Conservation (phyloP, 2,888 invertebrate genomes). For the Latrodectus elegans region DNA sequence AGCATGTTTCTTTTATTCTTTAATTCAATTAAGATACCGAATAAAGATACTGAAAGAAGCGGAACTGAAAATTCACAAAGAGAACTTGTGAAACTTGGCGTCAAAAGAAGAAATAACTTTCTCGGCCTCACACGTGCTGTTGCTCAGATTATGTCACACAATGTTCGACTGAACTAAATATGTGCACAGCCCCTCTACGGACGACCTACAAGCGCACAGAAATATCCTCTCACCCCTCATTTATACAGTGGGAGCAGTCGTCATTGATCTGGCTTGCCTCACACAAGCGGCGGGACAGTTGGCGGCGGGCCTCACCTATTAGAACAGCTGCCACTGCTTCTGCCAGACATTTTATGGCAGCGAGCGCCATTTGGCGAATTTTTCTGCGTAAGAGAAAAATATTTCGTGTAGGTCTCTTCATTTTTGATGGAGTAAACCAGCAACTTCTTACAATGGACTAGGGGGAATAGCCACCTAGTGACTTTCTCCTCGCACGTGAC, state of each 20-base stretch:
- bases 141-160: too few relatives aligned
- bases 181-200: background rate
- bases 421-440: background rate
- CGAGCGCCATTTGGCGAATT: constrained; percentile 43
- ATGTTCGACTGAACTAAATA: too few relatives aligned
- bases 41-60: too few relatives aligned
- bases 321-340: constrained; percentile 58
- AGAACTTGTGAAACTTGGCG: too few relatives aligned
- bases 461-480: background rate
- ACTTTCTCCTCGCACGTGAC: too few relatives aligned
- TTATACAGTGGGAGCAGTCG: constrained; percentile 66
- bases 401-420: background rate
- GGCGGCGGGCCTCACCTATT: constrained; percentile 64
- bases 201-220: constrained; percentile 21
- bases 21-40: too few relatives aligned
- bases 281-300: constrained; percentile 41
- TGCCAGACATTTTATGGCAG: constrained; percentile 34
- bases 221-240: constrained; percentile 53
- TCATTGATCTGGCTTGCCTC: constrained; percentile 67
- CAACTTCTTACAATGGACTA: background rate
- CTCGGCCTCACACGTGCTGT: too few relatives aligned
- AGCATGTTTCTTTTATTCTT: too few relatives aligned
- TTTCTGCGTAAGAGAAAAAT: background rate
- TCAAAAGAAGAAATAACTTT: too few relatives aligned
- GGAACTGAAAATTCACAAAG: too few relatives aligned